Evolutionary conservation across 1,140 invertebrate genomes (phyloP).

Genomic region (Ceratina japonica): DNA sequence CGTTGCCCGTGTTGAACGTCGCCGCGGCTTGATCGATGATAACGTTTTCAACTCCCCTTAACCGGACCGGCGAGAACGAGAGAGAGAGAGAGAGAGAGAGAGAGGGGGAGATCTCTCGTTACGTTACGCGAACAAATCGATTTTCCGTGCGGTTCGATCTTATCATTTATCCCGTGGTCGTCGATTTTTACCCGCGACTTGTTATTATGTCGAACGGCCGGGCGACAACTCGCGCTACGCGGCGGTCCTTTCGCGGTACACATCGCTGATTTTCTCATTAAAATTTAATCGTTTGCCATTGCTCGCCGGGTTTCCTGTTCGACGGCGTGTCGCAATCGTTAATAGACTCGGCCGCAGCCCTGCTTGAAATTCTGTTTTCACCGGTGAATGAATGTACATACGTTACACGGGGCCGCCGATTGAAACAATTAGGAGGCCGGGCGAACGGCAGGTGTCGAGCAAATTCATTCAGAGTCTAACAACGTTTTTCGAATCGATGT

Average conservation of each 20-base stretch:
- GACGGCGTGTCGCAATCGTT: neutral
- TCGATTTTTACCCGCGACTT: constrained; percentile 42
- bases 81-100: no score
- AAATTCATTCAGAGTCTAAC: neutral
- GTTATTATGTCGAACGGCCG: constrained; percentile 7
- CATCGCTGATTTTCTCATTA: constrained; percentile 25
- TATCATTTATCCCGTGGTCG: neutral
- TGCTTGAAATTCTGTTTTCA: neutral
- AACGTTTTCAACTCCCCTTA: constrained; percentile 1
- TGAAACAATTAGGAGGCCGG: constrained; percentile 4
- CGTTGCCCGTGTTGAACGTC: constrained; percentile 31
- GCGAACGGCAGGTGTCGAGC: neutral
- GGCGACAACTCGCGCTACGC: neutral
- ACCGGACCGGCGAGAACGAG: neutral
- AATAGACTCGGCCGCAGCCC: neutral
- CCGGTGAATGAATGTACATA: neutral
- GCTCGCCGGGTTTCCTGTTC: constrained; percentile 4
- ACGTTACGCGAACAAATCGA: constrained; percentile 43
- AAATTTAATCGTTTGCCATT: constrained; percentile 20
- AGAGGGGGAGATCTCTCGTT: constrained; percentile 30
- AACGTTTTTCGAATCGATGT: neutral
- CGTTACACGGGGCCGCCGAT: neutral
- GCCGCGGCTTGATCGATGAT: constrained; percentile 51
- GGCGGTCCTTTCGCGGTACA: neutral
- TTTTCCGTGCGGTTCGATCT: constrained; percentile 35